Evolutionary conservation across 2,797 vertebrate genomes (phyloP).

Genomic region (Microchirus variegatus): DNA sequence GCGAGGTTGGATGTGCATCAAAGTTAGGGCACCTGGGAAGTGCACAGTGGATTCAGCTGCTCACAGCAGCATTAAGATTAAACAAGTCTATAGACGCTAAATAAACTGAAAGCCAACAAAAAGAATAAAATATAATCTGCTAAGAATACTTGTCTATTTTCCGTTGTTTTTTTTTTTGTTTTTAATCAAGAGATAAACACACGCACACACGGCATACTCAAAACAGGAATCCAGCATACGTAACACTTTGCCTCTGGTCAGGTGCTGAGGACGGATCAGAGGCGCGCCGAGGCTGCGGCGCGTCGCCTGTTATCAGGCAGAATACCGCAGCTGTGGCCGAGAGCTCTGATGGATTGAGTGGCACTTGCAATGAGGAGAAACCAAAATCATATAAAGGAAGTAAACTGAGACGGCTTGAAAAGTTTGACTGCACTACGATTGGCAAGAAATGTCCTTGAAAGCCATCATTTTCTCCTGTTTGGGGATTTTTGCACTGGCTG

Average conservation of each 20-base stretch:
- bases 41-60: constrained; percentile 52
- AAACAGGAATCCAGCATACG: constrained; percentile 62
- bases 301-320: constrained; percentile 3
- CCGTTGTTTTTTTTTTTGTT: constrained; percentile 31
- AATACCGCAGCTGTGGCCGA: constrained; percentile 10
- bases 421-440: constrained; percentile 31
- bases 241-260: constrained; percentile 42
- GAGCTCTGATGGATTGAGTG: constrained; percentile 51
- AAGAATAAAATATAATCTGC: constrained; percentile 63
- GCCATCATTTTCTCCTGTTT: constrained; percentile 18
- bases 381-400: constrained; percentile 17
- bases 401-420: constrained; percentile 30
- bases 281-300: constrained; percentile 3
- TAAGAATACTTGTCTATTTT: constrained; percentile 62
- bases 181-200: constrained; percentile 35
- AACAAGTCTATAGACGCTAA: constrained; percentile 46
- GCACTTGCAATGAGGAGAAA: constrained; percentile 55
- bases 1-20: constrained; percentile 56
- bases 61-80: constrained; percentile 36
- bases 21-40: constrained; percentile 53
- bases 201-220: constrained; percentile 47
- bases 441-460: constrained; percentile 39
- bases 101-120: constrained; percentile 58
- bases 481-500: constrained; percentile 52
- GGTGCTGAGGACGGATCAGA: constrained; percentile 28